phyloP scores from a whole-genome alignment of 2,888 invertebrate genomes.

The Drosophila peninsularis region DNA sequence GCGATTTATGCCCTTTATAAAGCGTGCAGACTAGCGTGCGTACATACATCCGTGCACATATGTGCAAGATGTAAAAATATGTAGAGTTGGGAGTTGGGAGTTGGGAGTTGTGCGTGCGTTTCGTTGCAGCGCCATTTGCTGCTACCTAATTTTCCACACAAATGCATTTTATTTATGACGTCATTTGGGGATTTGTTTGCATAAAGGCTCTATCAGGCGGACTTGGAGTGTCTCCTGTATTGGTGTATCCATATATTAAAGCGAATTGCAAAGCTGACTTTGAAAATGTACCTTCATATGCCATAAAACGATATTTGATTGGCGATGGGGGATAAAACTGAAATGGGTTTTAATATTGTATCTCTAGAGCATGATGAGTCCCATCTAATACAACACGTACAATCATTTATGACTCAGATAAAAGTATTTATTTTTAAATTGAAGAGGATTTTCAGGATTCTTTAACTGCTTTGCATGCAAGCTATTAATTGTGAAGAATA shows the following conservation, averaged over 20 bases:
- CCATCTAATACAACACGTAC: not conserved
- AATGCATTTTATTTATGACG: slow-evolving; percentile 74
- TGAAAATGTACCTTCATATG: not conserved
- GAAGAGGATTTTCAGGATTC: no score
- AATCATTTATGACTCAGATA: not conserved
- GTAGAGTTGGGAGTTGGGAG: slow-evolving; percentile 26
- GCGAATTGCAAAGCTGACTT: not conserved
- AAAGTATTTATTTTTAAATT: not conserved
- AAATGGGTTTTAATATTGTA: not conserved
- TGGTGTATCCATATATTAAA: not conserved
- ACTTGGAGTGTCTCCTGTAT: slow-evolving; percentile 26
- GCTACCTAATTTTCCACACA: slow-evolving; percentile 73
- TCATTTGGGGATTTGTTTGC: slow-evolving; percentile 52
- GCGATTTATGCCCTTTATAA: slow-evolving; percentile 60
- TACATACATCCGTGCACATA: not conserved
- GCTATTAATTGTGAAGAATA: no score
- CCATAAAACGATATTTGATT: not conserved
- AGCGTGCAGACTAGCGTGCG: not conserved
- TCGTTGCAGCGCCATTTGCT: slow-evolving; percentile 29
- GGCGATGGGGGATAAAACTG: not conserved
- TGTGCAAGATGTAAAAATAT: slow-evolving; percentile 47
- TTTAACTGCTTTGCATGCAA: not conserved
- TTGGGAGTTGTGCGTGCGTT: slow-evolving; percentile 32
- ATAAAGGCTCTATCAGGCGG: slow-evolving; percentile 13
- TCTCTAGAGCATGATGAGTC: not conserved